A percentile compares a stretch with the other conserved stretches of the same genome.
phyloP scores from a whole-genome alignment of 2,797 vertebrate species.

The Cirrhinus molitorella region DNA sequence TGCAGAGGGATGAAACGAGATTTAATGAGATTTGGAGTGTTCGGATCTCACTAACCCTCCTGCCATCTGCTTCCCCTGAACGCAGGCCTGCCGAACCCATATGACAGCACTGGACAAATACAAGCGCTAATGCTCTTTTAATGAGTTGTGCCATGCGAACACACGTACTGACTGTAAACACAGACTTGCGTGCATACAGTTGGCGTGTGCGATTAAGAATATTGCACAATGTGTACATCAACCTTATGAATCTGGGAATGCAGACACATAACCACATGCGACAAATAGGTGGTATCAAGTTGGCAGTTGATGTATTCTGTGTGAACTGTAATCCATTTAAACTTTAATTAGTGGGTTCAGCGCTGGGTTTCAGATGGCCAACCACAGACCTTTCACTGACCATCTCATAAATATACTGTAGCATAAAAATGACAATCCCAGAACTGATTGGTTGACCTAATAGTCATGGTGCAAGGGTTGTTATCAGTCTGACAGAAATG shows the following conservation, averaged over 20 bases:
- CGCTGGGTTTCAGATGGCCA: constrained; percentile 3
- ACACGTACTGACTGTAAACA: constrained; percentile 43
- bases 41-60: constrained; percentile 41
- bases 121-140: constrained; percentile 58
- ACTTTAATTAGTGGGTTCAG: constrained; percentile 11
- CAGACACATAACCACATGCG: not conserved
- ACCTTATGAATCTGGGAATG: not conserved
- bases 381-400: constrained; percentile 27
- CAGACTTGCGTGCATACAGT: constrained; percentile 6
- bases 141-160: constrained; percentile 57
- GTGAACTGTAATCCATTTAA: constrained; percentile 9
- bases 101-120: constrained; percentile 56
- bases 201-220: constrained; percentile 2
- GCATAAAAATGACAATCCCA: not conserved
- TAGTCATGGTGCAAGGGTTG: constrained; percentile 1
- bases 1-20: constrained; percentile 58
- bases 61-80: constrained; percentile 52
- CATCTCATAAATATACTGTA: not conserved
- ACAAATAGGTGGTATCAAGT: constrained; percentile 25
- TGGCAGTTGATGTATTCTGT: not conserved
- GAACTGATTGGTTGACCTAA: not conserved
- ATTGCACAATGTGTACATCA: constrained; percentile 2
- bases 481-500: not conserved
- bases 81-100: constrained; percentile 35
- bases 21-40: constrained; percentile 62